Base-by-base conservation (phyloP, 2,797 vertebrate genomes). In the Lophotriccus pileatus region DNA sequence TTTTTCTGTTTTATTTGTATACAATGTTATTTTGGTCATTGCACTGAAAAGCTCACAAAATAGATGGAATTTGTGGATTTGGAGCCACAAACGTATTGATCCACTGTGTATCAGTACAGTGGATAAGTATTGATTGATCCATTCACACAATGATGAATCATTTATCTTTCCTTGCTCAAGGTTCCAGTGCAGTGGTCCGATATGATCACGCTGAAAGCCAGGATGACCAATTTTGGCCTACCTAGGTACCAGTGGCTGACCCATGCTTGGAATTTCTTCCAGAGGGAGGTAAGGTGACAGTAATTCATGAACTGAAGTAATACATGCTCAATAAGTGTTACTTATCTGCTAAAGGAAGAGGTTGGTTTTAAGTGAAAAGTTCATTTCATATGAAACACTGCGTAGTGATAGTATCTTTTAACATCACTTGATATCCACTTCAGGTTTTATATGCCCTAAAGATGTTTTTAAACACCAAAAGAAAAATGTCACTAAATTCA, bases 201-300 rank as follows among this genome's bases (percentile, higher is more conserved):
- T 94, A 99, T 99, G 99, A 98, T 99, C 96, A 99, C 98, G 4
- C 97, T 99, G 81, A 99, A 99, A 98, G 98, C 99, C 58, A 98
- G 99, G 92, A 99, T 99, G 99, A 98, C 98, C 27, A 99, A 98
- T 96, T 99, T 98, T 6, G 99, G 99, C 34, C 97, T 99, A 46
- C 99, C 99, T 84, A 98, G 98, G 56, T 99, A 99, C 96, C 99
- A 98, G 95, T 99, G 99, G 99, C 98, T 99, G 81, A 99, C 99
- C 76, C 99, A 99, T 81, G 99, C 99, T 94, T 99, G 99, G 99
- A 99, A 99, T 98, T 98, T 98, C 97, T 99, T 99, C 97, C 99
- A 99, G 97, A 98, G 98, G 27, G 98, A 99, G 98, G 99, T 99
- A 96, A 98, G 98, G 87, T 3, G 10, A 19, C 9, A 21, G 43